Conservation (phyloP, 2,113 vertebrate genomes). For the Calonectris borealis region DNA sequence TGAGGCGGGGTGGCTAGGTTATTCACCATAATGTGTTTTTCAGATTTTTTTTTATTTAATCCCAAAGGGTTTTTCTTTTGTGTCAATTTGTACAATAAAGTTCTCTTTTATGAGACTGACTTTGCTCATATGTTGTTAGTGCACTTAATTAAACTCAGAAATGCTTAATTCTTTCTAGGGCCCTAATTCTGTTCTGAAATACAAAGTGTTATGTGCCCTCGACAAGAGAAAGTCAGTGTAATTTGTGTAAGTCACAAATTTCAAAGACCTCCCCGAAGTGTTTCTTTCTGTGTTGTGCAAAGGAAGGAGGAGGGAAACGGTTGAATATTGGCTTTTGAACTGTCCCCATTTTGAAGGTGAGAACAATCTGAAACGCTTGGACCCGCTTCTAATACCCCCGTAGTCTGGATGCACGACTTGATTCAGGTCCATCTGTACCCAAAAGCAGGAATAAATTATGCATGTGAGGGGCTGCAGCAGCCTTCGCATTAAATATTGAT, state of each 20-base stretch:
- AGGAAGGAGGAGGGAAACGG: neutral
- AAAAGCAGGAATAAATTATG: slow-evolving; percentile 62
- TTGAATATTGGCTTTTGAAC: neutral
- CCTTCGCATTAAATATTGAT: slow-evolving; percentile 64
- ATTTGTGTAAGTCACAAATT: neutral
- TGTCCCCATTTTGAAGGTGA: neutral
- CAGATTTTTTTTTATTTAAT: neutral
- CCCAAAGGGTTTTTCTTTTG: slow-evolving; percentile 18
- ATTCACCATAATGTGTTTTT: neutral
- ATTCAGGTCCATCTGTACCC: slow-evolving; percentile 47
- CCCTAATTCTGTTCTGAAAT: neutral
- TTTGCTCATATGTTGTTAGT: neutral
- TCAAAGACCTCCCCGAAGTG: neutral
- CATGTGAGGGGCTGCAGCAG: slow-evolving; percentile 58
- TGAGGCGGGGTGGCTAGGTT: neutral
- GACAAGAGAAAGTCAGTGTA: neutral
- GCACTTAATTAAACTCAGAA: slow-evolving; percentile 17
- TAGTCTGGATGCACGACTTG: neutral
- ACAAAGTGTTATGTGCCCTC: neutral
- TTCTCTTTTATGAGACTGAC: slow-evolving; percentile 8
- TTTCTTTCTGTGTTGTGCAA: neutral
- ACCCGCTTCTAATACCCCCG: neutral
- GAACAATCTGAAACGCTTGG: neutral
- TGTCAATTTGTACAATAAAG: slow-evolving; percentile 10
- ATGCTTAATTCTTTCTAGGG: neutral